phyloP scores from a whole-genome alignment of 2,888 invertebrate species.

The Camponotus fellah region DNA sequence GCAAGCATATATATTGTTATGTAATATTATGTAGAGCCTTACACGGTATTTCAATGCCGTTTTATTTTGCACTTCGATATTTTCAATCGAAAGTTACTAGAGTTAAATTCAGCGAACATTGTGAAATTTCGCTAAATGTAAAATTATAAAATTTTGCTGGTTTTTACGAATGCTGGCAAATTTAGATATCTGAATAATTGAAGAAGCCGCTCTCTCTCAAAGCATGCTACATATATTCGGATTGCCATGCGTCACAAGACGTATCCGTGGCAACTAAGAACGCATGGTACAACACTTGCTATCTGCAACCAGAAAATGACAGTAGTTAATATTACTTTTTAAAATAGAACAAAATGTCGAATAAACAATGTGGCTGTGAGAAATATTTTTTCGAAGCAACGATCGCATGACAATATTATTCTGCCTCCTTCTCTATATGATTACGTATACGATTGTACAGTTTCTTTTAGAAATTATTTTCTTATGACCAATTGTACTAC shows the following conservation, averaged over 20 bases:
- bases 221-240: neutral
- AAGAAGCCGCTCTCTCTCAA: neutral
- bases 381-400: neutral
- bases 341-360: slow-evolving; percentile 31
- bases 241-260: slow-evolving; percentile 54
- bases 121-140: neutral
- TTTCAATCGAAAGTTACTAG: neutral
- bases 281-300: slow-evolving; percentile 12
- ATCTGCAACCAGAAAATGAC: neutral
- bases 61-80: neutral
- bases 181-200: neutral
- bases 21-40: neutral
- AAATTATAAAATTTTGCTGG: neutral
- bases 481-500: slow-evolving; percentile 9
- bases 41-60: neutral
- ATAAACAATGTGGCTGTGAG: neutral
- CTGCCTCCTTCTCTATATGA: neutral
- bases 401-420: neutral
- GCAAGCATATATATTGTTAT: neutral
- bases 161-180: neutral
- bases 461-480: slow-evolving; percentile 4
- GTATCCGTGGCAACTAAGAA: slow-evolving; percentile 65
- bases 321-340: neutral
- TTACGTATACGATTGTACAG: neutral
- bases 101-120: neutral